Evolutionary conservation across 2,888 invertebrate genomes (phyloP), one percentile per base, ranked within the genome.

Genomic region (Ornithoptera alexandrae): DNA sequence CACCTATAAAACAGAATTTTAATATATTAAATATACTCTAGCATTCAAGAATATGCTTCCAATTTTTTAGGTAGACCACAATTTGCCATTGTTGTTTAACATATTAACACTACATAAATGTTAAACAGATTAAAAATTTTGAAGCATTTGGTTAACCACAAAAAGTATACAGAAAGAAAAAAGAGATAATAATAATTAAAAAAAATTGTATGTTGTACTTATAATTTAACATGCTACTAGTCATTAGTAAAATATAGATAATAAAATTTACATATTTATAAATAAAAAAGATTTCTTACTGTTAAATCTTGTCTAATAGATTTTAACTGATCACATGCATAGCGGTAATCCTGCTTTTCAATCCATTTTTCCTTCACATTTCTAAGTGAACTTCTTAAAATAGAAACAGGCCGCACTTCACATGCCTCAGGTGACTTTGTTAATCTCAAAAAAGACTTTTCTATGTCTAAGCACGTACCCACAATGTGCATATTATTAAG

Each of bases 301-400:
- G 99, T 99, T 79, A 99, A 94, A 94, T 99, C 99, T 93, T 99
- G 99, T 78, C 99, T 93, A 76, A 99, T 99, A 12, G 99, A 98
- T 90, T 99, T 99, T 70, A 99, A 93, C 90, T 99, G 99, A 94
- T 99, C 99, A 93, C 99, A 99, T 72, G 98, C 97, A 93, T 98
- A 99, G 89, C 95, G 96, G 90, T 99, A 99, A 92, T 99, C 98
- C 83, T 96, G 96, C 80, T 96, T 97, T 70, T 95, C 94, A 75
- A 96, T 94, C 98, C 99, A 99, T 80, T 96, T 96, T 62, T 95
- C 94, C 89, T 98, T 98, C 17, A 99, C 98, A 93, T 97, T 96
- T 82, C 94, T 95, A 81, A 99, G 93, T 62, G 99, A 97, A 84
- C 95, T 95, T 78, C 94, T 94, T 72, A 99, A 94, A 63, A 99